Base-by-base conservation (phyloP, 2,888 invertebrate genomes). In the Crossocerus cetratus region DNA sequence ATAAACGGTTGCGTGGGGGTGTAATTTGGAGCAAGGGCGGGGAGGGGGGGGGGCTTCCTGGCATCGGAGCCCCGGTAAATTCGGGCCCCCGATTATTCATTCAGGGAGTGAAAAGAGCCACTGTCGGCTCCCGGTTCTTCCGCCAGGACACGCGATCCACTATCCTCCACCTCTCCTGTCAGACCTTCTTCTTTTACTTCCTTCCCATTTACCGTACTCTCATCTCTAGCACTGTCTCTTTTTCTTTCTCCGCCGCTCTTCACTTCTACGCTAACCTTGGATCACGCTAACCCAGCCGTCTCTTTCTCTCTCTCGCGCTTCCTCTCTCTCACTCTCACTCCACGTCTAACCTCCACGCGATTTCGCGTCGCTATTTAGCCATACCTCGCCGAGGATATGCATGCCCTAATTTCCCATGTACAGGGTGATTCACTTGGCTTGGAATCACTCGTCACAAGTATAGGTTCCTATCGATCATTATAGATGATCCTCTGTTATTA, bases 111-210 rank as follows among this genome's bases (percentile, higher is more conserved):
- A 77, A 81, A 81, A 77, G 78, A 86, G 86, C 87, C 86, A 86
- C 85, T 78, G 86, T 84, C 84, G 84, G 86, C 88, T 87, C 87
- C 89, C 83, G 32, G 87, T 86, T 88, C 83, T 61, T 57, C 71
- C 61, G 65, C 57, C 76, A 76, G 81, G 86, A 88, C 89, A 90
- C 88, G 89, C 89, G 89, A 89, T 90, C 87, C 42, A 42, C 65
- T 60, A 60, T 70, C 72, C 70, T 75, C 70, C 22, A 57, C 65
- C 60, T 65, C 32, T 32, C 32, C 32, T 32, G 32, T 32, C 32
- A 32, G 32, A 32, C 32, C 32, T 32, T 32, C 32, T 32, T 32
- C 32, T 64, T 70, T 54, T 55, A 57, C 61, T 63, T 44, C 60
- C 74, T 60, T 61, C 5, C 60, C 54, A 69, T 65, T 49, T 59